These are phyloP conservation scores for Coenonympha glycerion DNA, from an alignment of 2,888 invertebrate species.

Conservation along the genomic window DNA sequence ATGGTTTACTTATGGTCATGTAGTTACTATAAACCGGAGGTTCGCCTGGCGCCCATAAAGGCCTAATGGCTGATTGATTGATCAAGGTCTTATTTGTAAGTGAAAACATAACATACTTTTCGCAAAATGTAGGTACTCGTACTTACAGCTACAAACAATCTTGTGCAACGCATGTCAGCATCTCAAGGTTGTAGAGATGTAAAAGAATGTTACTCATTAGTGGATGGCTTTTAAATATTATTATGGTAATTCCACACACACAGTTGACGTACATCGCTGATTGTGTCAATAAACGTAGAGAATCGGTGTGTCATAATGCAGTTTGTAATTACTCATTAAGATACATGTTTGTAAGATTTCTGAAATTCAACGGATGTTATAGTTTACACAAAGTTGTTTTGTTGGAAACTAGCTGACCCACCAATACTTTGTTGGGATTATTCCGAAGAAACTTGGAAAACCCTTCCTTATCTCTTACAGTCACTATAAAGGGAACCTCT, in stretches of 20 bases:
- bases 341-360: background rate
- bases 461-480: too few relatives aligned
- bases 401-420: background rate
- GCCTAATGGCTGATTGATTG: conserved; percentile 11
- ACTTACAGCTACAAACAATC: conserved; percentile 13
- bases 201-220: conserved; percentile 16
- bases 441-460: too few relatives aligned
- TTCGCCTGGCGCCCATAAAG: conserved; percentile 9
- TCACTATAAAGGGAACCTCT: too few relatives aligned
- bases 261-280: conserved; percentile 14
- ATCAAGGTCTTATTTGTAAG: conserved; percentile 21
- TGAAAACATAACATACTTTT: conserved; percentile 22
- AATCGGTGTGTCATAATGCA: background rate
- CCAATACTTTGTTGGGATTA: too few relatives aligned
- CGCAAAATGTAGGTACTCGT: conserved; percentile 20
- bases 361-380: background rate
- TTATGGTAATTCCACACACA: conserved; percentile 18
- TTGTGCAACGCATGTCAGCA: conserved; percentile 13
- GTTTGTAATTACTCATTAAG: too few relatives aligned
- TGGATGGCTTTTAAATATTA: conserved; percentile 20
- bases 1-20: background rate
- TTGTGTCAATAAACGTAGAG: conserved; percentile 1
- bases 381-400: background rate
- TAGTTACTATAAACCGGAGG: background rate
- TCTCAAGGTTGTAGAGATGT: conserved; percentile 16